Conservation (phyloP, 2,888 invertebrate species). For the Liposcelis brunnea region DNA sequence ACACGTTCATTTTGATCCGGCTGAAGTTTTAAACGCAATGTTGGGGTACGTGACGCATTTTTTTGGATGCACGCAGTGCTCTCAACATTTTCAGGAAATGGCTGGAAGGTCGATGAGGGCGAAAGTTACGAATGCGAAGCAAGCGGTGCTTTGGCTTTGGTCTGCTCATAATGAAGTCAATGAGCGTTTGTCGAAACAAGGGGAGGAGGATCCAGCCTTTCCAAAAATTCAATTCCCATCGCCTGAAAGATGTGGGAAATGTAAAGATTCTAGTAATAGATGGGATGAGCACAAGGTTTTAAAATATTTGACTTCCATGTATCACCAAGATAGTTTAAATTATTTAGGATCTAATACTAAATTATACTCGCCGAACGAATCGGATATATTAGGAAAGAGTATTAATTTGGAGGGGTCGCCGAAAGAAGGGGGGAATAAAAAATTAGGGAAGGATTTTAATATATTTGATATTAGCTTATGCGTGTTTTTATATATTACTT, state of each 20-base stretch:
- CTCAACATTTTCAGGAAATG: slow-evolving; percentile 78
- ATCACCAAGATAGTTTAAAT: slow-evolving; percentile 20
- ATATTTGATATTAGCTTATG: slow-evolving; percentile 57
- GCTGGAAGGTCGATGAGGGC: slow-evolving; percentile 49
- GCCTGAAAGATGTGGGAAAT: slow-evolving; percentile 44
- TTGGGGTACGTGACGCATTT: slow-evolving; percentile 77
- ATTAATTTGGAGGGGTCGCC: slow-evolving; percentile 3
- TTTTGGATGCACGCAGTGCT: slow-evolving; percentile 86
- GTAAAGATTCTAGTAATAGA: slow-evolving; percentile 33
- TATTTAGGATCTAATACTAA: slow-evolving; percentile 5
- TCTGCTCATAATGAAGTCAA: slow-evolving; percentile 87
- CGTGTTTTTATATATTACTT: slow-evolving; percentile 55
- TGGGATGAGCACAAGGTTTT: slow-evolving; percentile 49
- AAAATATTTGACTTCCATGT: slow-evolving; percentile 40
- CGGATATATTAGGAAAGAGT: not conserved
- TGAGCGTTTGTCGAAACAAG: slow-evolving; percentile 63
- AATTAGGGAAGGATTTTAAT: slow-evolving; percentile 33
- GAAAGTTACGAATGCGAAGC: slow-evolving; percentile 50
- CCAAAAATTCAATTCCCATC: slow-evolving; percentile 84
- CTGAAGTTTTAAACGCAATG: slow-evolving; percentile 63
- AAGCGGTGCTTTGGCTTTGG: slow-evolving; percentile 86
- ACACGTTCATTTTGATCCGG: slow-evolving; percentile 29
- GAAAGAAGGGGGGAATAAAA: slow-evolving; percentile 11
- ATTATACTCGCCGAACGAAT: slow-evolving; percentile 1
- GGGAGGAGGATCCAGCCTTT: slow-evolving; percentile 75